Base-by-base conservation (phyloP, 2,888 invertebrate species). In the Agriopis leucophaearia region DNA sequence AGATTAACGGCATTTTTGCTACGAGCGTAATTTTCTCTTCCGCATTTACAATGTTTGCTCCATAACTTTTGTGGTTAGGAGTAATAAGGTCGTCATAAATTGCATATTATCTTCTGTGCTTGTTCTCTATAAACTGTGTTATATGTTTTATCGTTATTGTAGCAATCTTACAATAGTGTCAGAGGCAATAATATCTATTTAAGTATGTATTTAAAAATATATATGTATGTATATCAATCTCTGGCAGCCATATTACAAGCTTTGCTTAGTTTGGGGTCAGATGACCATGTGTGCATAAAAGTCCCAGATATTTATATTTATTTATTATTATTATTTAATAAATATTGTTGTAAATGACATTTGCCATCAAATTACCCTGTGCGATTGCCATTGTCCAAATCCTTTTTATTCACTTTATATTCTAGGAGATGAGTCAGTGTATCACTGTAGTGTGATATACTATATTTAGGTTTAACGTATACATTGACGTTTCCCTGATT, bases 1-100 rank as follows among this genome's bases (percentile, higher is more conserved):
- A 67, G 66, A 62, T 62, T 67, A 62, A 10, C 16, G 50, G 45
- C 51, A 56, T 63, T 57, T 50, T 63, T 62, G 55, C 27, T 59
- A 50, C n/a, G 36, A 61, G 6, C 16, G 15, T 59, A 50, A 57
- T 57, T 57, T 55, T 35, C 42, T 59, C 40, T 66, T 61, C 61
- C 57, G 36, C 38, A 45, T 66, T 57, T 61, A 61, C 51, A 38
- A 61, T 62, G 57, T 57, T 61, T 47, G 50, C 16, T 52, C 13
- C 27, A 51, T 7, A 44, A 52, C 38, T 45, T 51, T 64, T 16
- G 51, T 36, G 42, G 51, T 45, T 52, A 18, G 38, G 0, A 44
- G 16, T 16, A 27, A 42, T 36, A 48, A 16, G 45, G 45, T 38
- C 40, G 38, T 64, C 52, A 47, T 64, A 56, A 64, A 64, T 58